These are phyloP conservation scores for Helogale parvula DNA, from an alignment of 2,113 vertebrate genomes.

Conservation along the genomic window DNA sequence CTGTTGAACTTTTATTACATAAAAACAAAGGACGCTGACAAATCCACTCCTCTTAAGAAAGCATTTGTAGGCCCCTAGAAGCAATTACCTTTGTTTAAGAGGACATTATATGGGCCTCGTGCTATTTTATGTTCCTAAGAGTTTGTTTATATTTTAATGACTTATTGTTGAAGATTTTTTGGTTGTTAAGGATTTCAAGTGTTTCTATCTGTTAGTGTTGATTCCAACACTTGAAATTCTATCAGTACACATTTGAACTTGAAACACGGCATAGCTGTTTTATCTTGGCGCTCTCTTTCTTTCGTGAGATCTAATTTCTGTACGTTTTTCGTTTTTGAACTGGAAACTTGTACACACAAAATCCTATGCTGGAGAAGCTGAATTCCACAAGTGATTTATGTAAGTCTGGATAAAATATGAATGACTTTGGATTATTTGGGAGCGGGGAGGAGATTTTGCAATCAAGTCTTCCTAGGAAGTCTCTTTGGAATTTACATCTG, in stretches of 20 bases:
- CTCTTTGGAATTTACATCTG: background rate
- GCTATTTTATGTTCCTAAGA: slow-evolving; percentile 65
- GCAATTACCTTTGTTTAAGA: slow-evolving; percentile 74
- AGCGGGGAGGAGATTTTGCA: background rate
- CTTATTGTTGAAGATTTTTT: background rate
- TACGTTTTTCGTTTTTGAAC: slow-evolving; percentile 60
- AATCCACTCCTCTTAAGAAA: slow-evolving; percentile 16
- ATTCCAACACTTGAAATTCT: background rate
- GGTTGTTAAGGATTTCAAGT: slow-evolving; percentile 30
- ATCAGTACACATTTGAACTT: slow-evolving; percentile 49
- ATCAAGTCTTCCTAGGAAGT: background rate
- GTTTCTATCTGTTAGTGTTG: slow-evolving; percentile 16
- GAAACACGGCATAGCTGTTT: slow-evolving; percentile 1
- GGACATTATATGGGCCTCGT: slow-evolving; percentile 60
- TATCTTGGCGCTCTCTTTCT: slow-evolving; percentile 35
- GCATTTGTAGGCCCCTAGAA: slow-evolving; percentile 37
- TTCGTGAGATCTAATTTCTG: slow-evolving; percentile 58
- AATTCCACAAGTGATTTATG: slow-evolving; percentile 49
- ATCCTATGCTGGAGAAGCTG: background rate
- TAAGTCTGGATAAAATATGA: slow-evolving; percentile 56
- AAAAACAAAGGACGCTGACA: slow-evolving; percentile 45
- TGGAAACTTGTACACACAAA: slow-evolving; percentile 53
- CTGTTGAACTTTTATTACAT: slow-evolving; percentile 36
- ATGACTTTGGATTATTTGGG: background rate
- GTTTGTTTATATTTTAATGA: slow-evolving; percentile 68